Evolutionary conservation across 2,113 vertebrate genomes (phyloP), one percentile per base, ranked within the genome.

Genomic region (Callospermophilus lateralis): DNA sequence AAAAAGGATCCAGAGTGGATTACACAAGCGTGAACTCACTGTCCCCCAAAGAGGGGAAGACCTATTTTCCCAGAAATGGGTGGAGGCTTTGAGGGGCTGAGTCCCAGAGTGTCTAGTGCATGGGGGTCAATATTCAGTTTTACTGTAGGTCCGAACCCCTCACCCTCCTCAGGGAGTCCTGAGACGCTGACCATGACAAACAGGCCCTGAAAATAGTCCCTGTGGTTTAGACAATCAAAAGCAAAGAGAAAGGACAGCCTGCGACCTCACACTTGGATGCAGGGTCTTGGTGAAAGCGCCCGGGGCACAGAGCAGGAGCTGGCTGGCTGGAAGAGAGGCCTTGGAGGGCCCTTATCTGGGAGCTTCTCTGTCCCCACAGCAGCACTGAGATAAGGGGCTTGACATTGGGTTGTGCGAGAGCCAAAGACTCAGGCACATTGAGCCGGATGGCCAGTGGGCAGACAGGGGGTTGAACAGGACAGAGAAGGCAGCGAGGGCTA

Each of bases 191-290:
- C 88, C 55, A 74, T 3, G 19, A 84, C 87, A 84, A n/a, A 26
- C 84, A 53, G 63, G 61, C 70, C 86, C 93, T 91, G 37, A 45
- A 93, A 94, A 84, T 0, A 1, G 61, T n/a, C 84, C 76, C 79
- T 39, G 70, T 22, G 51, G 90, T 87, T 89, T 72, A 85, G 58
- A 93, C 72, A 85, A 88, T 92, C 55, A 79, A 95, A 97, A 96
- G 90, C 72, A 70, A 80, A 73, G 89, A 67, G 45, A 68, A 32
- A 0, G n/a, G 48, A 86, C 51, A 0, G 15, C 63, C 0, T 0
- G n/a, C 0, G 4, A n/a, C 84, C 51, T 53, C n/a, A 13, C 16
- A 16, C 37, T 63, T 84, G 48, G 85, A 84, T 1, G 19, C 10
- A 20, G 58, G 32, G 72, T 80, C 68, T 73, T 22, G 84, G 48